Evolutionary conservation across 2,888 invertebrate species (phyloP).

Genomic region (Sphaerophoria taeniata): DNA sequence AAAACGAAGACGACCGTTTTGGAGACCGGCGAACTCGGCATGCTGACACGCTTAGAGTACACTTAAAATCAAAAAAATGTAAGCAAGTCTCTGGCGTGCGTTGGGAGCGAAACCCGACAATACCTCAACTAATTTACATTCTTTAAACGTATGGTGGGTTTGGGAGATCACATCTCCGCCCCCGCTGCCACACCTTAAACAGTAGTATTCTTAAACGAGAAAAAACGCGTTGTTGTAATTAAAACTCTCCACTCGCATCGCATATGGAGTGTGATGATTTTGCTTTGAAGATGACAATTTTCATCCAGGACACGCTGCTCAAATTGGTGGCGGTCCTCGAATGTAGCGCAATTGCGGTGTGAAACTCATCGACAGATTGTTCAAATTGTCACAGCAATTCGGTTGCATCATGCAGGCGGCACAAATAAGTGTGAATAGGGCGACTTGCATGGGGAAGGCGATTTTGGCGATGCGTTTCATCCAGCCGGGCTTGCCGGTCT

Average conservation of each 20-base stretch:
- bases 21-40: slow-evolving; percentile 72
- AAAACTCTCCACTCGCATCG: slow-evolving; percentile 65
- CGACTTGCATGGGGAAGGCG: slow-evolving; percentile 89
- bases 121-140: slow-evolving; percentile 69
- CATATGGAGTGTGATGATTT: slow-evolving; percentile 46
- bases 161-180: slow-evolving; percentile 62
- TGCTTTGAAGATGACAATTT: slow-evolving; percentile 29
- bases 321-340: slow-evolving; percentile 90
- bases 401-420: slow-evolving; percentile 89
- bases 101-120: slow-evolving; percentile 22
- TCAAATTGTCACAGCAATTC: slow-evolving; percentile 89
- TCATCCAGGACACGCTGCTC: slow-evolving; percentile 78
- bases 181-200: slow-evolving; percentile 27
- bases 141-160: slow-evolving; percentile 57
- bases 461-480: slow-evolving; percentile 87
- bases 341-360: slow-evolving; percentile 90
- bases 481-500: slow-evolving; percentile 82
- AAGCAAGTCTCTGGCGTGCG: slow-evolving; percentile 54
- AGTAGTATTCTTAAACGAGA: slow-evolving; percentile 74
- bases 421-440: slow-evolving; percentile 87
- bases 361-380: slow-evolving; percentile 88
- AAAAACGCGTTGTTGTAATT: slow-evolving; percentile 53
- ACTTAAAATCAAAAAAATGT: slow-evolving; percentile 61
- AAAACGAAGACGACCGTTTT: slow-evolving; percentile 68
- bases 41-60: slow-evolving; percentile 72